Evolutionary conservation across 2,113 vertebrate species (phyloP).

Genomic region (Salvelinus alpinus): DNA sequence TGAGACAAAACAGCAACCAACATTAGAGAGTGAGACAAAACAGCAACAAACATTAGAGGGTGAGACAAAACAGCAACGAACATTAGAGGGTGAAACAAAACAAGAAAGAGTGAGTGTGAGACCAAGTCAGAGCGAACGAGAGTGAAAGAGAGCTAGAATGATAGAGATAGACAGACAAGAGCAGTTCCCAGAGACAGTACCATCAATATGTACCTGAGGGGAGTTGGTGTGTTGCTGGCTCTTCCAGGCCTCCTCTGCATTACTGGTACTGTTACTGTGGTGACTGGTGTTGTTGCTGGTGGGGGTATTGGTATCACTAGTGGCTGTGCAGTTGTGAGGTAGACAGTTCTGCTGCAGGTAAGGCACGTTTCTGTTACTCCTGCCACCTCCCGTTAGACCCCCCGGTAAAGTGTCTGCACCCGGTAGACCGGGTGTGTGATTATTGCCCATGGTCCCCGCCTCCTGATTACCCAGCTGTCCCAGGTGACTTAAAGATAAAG

Average conservation of each 20-base stretch:
- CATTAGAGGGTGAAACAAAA: no score
- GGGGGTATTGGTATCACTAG: constrained; percentile 75
- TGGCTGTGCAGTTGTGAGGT: constrained; percentile 99
- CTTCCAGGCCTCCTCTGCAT: constrained; percentile 91
- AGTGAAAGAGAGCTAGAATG: no score
- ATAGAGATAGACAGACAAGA: no score
- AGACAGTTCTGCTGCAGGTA: constrained; percentile 97
- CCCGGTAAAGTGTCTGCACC: constrained; percentile 21
- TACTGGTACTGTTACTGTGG: constrained; percentile 80
- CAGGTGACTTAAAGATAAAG: constrained; percentile 84
- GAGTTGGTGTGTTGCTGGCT: constrained; percentile 89
- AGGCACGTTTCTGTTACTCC: constrained; percentile 99
- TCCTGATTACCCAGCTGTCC: constrained; percentile 85
- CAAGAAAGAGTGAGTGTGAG: no score
- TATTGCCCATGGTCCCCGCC: constrained; percentile 88
- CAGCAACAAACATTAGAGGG: no score
- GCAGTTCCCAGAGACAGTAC: no score
- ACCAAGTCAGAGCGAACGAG: no score
- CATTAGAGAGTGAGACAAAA: no score
- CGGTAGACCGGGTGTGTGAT: constrained; percentile 84
- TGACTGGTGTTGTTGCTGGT: no score
- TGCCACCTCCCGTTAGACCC: constrained; percentile 35
- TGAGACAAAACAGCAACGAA: no score
- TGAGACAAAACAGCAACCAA: no score
- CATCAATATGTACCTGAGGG: constrained; percentile 85